These are phyloP conservation scores for Chrysopilus asiliformis DNA, from an alignment of 2,888 invertebrate genomes.

Conservation along the genomic window DNA sequence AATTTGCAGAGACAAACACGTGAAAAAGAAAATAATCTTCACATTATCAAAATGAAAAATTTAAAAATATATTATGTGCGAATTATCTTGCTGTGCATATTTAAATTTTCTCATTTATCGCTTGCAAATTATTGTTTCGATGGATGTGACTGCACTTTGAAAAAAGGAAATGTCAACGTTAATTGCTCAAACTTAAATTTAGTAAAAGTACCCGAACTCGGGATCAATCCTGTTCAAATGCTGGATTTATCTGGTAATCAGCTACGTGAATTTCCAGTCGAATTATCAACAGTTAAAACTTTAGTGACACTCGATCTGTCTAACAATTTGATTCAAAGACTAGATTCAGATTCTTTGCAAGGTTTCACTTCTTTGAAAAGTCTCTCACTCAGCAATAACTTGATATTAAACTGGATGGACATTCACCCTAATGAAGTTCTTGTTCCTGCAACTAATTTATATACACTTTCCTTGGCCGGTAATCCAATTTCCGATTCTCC, in stretches of 20 bases:
- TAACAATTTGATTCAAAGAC: slow-evolving; percentile 39
- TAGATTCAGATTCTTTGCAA: slow-evolving; percentile 38
- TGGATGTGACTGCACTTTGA: slow-evolving; percentile 27
- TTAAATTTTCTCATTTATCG: too few relatives aligned
- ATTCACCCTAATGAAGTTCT: slow-evolving; percentile 43
- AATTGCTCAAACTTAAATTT: slow-evolving; percentile 22
- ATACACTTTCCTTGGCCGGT: slow-evolving; percentile 46
- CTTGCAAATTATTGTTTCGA: slow-evolving; percentile 22
- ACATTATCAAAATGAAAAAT: too few relatives aligned
- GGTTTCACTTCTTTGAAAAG: slow-evolving; percentile 43
- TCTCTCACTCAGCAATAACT: slow-evolving; percentile 50
- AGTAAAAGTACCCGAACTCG: neutral
- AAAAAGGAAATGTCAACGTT: slow-evolving; percentile 27
- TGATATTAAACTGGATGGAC: slow-evolving; percentile 44
- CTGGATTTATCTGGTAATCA: slow-evolving; percentile 50
- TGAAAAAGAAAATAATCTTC: too few relatives aligned
- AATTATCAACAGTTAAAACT: slow-evolving; percentile 38
- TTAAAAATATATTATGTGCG: too few relatives aligned
- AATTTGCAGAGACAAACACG: too few relatives aligned
- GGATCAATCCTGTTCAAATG: too few relatives aligned
- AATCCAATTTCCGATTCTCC: slow-evolving; percentile 46
- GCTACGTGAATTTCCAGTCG: slow-evolving; percentile 42
- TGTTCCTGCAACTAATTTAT: slow-evolving; percentile 38
- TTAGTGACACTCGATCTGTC: slow-evolving; percentile 43
- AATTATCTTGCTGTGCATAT: too few relatives aligned